Percentiles rank a stretch among this genome's conserved stretches.
Conservation (phyloP, 35 echinoderm and acorn worm species). For the Lytechinus pictus region DNA sequence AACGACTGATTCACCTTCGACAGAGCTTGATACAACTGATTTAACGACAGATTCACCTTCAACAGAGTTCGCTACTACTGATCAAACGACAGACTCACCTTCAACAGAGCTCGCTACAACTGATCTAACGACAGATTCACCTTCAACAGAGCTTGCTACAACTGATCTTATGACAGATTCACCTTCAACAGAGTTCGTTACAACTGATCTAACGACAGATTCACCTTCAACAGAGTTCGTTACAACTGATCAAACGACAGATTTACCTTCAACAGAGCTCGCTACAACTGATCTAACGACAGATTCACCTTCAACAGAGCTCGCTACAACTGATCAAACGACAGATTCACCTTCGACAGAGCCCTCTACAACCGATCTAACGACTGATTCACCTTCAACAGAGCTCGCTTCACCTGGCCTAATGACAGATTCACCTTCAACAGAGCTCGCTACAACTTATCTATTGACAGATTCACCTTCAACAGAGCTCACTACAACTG, state of each 20-base stretch:
- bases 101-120: neutral
- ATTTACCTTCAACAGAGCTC: too few species aligned
- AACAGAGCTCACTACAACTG: neutral
- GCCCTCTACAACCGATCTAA: too few species aligned
- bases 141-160: neutral
- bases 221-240: neutral
- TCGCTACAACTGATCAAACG: too few species aligned
- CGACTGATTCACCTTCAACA: too few species aligned
- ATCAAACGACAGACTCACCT: neutral
- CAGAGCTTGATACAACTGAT: too few species aligned
- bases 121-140: neutral
- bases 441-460: neutral
- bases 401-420: too few species aligned
- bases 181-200: neutral
- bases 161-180: neutral
- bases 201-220: neutral
- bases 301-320: too few species aligned
- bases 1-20: neutral
- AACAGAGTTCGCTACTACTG: neutral
- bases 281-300: too few species aligned
- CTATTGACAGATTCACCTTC: neutral
- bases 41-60: neutral
- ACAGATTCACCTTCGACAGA: too few species aligned
- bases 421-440: neutral
- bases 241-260: too few species aligned